Evolutionary conservation across 2,797 vertebrate genomes (phyloP), one percentile per base, ranked within the genome.

Genomic region (Myotis planiceps): DNA sequence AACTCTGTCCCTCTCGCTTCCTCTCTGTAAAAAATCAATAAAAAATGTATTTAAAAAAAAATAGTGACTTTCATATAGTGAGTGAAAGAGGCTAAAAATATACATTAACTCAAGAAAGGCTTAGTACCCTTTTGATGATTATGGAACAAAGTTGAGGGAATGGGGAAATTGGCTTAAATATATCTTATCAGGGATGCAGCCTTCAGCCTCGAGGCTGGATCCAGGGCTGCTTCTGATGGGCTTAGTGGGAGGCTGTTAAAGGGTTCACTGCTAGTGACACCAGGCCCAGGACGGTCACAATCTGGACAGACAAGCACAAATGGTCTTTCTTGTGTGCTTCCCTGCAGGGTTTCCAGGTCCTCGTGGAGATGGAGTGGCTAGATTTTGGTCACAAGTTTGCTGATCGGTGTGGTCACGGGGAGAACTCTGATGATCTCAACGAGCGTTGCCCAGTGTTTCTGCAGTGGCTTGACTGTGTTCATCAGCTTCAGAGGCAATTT

Each of bases 381-480:
- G 99, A 99, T 97, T 99, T 99, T 91, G 99, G 99, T 72, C 99
- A 99, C 97, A 99, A 99, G 97, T 99, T 99, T 98, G 99, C 99
- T 2, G 99, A 99, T 97, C 99, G 99, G 87, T 99, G 99, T 72
- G 99, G 99, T 83, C 99, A 99, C 0, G 99, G 99, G 27, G 99
- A 99, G 97, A 99, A 99, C 95, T 99, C 99, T 0, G 99, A 99
- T 16, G 99, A 99, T 97, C 97, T 99, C 93, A 99, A 99, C 5
- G 99, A 99, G 97, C 99, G 99, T 96, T 99, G 99, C 97, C 99
- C 99, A 0, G 99, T 99, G 97, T 99, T 99, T 92, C 98, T 99
- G 97, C 99, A 99, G 98, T 99, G 99, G 99, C 98, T 99, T 94
- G 99, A 99, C 98, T 99, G 99, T 29, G 99, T 99, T 93, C 99